Base-by-base conservation (phyloP, 2,797 vertebrate species). In the Mionectes olivaceus region DNA sequence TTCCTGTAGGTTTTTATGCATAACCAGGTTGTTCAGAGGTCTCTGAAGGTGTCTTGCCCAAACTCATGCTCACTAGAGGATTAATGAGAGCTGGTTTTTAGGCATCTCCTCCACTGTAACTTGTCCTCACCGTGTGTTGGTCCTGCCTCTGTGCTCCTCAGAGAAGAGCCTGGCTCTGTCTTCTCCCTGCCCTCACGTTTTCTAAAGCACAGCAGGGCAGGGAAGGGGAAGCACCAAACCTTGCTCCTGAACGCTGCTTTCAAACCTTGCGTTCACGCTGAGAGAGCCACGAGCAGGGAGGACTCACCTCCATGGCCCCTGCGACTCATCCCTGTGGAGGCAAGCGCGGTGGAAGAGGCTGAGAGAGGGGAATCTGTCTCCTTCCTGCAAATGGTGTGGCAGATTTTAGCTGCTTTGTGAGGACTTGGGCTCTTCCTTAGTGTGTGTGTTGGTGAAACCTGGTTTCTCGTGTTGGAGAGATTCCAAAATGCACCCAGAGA, bases 1-100 rank as follows among this genome's bases (percentile, higher is more conserved):
- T 35, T 8, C 37, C 35, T 39, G 1, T 13, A 32, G n/a, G 46
- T 61, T 10, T 33, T 44, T 30, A 0, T 12, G 27, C 63, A 15
- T 5, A 5, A 2, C 6, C 5, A 5, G 14, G 32, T 28, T 74
- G 7, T n/a, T 87, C 52, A 76, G 60, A 17, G 19, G 32, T 22
- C 33, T 77, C 69, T 56, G 79, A 18, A 55, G 15, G n/a, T 55
- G 13, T 39, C 44, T 46, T 71, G 27, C 19, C 41, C 73, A 55
- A 46, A 50, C 49, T 12, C 0, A 0, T 25, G 28, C 30, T 73
- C 33, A 10, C 0, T 24, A 61, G 67, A 59, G 33, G 6, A 53
- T 82, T 57, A 44, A 44, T n/a, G 12, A 37, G 57, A 79, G 33
- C 39, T 83, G 78, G 7, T 11, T 43, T 71, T 83, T 71, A 16